A percentile compares a stretch with the other conserved stretches of the same genome.
These are phyloP conservation scores for Lithobius niger DNA, from an alignment of 1,140 invertebrate genomes.

Conservation along the genomic window DNA sequence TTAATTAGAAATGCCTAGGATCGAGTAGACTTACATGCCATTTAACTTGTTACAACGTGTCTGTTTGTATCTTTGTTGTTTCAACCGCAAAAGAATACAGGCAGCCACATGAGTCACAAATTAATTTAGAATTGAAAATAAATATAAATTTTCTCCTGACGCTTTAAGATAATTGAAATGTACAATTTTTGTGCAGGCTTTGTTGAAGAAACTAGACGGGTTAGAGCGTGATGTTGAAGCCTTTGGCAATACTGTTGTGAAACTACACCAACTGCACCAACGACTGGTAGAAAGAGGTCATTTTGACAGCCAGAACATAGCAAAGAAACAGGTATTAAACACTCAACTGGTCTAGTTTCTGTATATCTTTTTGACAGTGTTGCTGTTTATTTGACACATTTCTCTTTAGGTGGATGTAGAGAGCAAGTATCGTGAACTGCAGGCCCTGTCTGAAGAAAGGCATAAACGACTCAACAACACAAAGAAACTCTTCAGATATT, in stretches of 20 bases:
- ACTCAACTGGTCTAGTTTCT: too few species aligned
- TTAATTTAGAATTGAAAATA: too few species aligned
- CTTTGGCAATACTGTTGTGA: slow-evolving; percentile 52
- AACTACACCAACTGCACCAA: slow-evolving; percentile 47
- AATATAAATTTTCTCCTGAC: too few species aligned
- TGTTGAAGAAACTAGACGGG: slow-evolving; percentile 64
- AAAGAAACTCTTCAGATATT: slow-evolving; percentile 55
- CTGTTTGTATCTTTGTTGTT: too few species aligned
- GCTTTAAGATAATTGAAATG: slow-evolving; percentile 1
- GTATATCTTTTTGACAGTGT: too few species aligned
- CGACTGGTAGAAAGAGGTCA: slow-evolving; percentile 56
- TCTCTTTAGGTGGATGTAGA: slow-evolving; percentile 42
- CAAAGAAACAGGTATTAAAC: slow-evolving; percentile 45
- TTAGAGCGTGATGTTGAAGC: slow-evolving; percentile 60
- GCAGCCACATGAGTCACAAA: too few species aligned
- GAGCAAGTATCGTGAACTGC: slow-evolving; percentile 51
- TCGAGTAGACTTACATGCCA: too few species aligned
- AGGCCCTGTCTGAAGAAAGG: slow-evolving; percentile 52
- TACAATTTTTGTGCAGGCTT: slow-evolving; percentile 24
- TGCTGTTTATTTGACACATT: too few species aligned
- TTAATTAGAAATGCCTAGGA: too few species aligned
- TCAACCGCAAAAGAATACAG: too few species aligned
- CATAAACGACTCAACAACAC: slow-evolving; percentile 59
- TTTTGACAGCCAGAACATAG: slow-evolving; percentile 62
- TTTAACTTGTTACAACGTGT: too few species aligned